Base-by-base conservation (phyloP, 2,113 vertebrate species). In the Eretmochelys imbricata region DNA sequence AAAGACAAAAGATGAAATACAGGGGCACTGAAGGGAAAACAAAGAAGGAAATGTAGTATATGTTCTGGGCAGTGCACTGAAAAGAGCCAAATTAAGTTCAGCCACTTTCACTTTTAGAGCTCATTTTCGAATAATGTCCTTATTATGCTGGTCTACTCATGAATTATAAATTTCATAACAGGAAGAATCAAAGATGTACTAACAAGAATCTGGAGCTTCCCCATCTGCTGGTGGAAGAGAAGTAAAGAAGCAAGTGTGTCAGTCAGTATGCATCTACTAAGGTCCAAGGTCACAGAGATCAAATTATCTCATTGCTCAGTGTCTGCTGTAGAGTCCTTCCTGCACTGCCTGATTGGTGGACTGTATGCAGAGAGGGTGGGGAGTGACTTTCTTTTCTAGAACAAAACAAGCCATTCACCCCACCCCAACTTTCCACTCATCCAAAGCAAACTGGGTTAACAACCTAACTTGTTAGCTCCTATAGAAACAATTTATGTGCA, bases 111-210 rank as follows among this genome's bases (percentile, higher is more conserved):
- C 82, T 96, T 62, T 38, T 17, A 76, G 65, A n/a, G 84, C 86
- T n/a, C 13, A 89, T 92, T 97, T 97, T 90, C 49, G 51, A 95
- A 88, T 85, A 85, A 95, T 0, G 0, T 86, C 62, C 83, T 84
- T 88, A 84, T 55, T 65, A 83, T 50, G 57, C 31, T 96, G 82
- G 42, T 96, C 24, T 3, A 55, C 51, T 89, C 65, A 89, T 90
- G 62, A 96, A 90, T 81, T 85, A 8, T 54, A 54, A 89, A 85
- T 76, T 95, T 89, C 54, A 53, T 27, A 91, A 88, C 31, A 17
- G 91, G 79, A 94, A 88, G 88, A 93, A 95, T 82, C 80, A 80
- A 93, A 91, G 87, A 93, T 86, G 78, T 81, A 92, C 62, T 92
- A 84, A 0, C 3, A 96, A 91, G 88, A 51, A 93, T 84, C 55